Conservation (phyloP, 2,113 vertebrate genomes). For the Tragelaphus strepsiceros region DNA sequence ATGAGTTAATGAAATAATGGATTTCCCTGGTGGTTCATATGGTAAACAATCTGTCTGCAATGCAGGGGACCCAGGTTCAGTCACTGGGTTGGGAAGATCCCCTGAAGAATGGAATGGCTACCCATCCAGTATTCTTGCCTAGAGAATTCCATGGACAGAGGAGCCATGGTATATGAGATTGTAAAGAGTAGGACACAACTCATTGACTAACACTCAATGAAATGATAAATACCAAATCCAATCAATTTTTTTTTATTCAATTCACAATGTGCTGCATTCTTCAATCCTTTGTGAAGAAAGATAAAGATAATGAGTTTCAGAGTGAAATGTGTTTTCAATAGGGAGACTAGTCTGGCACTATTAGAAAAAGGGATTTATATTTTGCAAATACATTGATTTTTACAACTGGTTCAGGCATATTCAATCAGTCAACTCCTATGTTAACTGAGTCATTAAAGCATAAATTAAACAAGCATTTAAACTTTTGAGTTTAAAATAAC, state of each 20-base stretch:
- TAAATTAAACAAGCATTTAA: neutral
- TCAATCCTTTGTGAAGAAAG: neutral
- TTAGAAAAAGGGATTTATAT: neutral
- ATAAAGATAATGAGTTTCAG: neutral
- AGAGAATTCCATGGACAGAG: neutral
- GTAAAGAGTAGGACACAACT: neutral
- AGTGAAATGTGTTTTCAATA: neutral
- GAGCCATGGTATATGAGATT: neutral
- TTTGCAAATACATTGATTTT: neutral
- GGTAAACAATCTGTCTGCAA: neutral
- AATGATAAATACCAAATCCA: neutral
- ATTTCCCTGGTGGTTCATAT: neutral
- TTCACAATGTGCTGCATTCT: neutral
- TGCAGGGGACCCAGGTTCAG: neutral
- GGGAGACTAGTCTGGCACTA: neutral
- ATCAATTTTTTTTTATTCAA: neutral
- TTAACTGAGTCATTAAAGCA: neutral
- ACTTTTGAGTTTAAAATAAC: neutral
- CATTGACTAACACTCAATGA: neutral
- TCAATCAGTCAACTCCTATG: neutral
- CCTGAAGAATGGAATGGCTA: neutral
- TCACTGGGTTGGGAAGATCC: neutral
- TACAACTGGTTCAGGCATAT: neutral
- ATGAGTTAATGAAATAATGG: neutral
- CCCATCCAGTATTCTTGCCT: neutral